Evolutionary conservation across 2,113 vertebrate genomes (phyloP).

Genomic region (Oryzias woworae): DNA sequence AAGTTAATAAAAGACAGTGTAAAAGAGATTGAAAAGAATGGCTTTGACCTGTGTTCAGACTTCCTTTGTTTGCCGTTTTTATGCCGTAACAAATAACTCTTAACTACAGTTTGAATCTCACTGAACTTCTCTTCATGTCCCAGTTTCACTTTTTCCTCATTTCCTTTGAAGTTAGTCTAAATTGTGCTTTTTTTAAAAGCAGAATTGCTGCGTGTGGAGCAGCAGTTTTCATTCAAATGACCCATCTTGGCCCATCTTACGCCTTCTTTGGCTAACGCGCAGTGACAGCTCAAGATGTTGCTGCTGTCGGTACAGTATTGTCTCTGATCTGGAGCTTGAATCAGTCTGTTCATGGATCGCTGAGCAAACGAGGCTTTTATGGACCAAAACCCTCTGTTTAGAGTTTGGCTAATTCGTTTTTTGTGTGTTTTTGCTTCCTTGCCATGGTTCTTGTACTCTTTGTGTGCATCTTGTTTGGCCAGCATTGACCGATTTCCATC

Average conservation of each 20-base stretch:
- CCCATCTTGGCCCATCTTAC: slow-evolving; percentile 19
- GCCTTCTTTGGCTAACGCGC: slow-evolving; percentile 61
- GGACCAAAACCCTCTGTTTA: slow-evolving; percentile 14
- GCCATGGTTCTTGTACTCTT: slow-evolving; percentile 1
- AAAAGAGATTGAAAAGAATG: slow-evolving; percentile 4
- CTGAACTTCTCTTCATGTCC: slow-evolving; percentile 1
- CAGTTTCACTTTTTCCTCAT: neutral
- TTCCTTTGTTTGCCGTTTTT: neutral
- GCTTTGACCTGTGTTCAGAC: slow-evolving; percentile 4
- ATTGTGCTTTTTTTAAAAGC: neutral
- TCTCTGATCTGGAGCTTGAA: slow-evolving; percentile 39
- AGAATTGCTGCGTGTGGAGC: neutral
- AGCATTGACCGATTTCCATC: neutral
- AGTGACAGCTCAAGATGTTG: slow-evolving; percentile 70
- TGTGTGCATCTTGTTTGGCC: neutral
- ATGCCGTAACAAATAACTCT: no score
- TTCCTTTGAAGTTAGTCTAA: neutral
- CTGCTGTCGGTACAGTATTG: slow-evolving; percentile 54
- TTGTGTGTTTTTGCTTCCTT: slow-evolving; percentile 18
- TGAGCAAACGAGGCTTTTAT: slow-evolving; percentile 28
- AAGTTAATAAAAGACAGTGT: slow-evolving; percentile 5
- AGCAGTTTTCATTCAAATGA: slow-evolving; percentile 14
- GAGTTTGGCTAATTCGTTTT: slow-evolving; percentile 11
- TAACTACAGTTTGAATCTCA: no score
- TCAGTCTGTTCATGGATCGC: slow-evolving; percentile 37